Evolutionary conservation across 64 coral and sea anemone species (phyloP).

Genomic region (Pocillopora damicornis): DNA sequence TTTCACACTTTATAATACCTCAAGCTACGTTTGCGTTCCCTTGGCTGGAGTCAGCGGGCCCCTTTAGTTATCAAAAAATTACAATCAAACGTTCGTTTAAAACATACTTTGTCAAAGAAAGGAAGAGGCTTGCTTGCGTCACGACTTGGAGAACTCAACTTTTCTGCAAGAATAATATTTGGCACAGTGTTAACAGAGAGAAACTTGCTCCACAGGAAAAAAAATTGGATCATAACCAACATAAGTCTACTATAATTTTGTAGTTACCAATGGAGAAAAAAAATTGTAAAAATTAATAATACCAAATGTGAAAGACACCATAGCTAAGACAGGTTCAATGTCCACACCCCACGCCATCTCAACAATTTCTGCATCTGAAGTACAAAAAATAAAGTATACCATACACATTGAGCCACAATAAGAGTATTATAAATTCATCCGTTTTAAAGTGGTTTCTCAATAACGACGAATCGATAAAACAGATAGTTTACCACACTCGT

Average conservation of each 20-base stretch:
- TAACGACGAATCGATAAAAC: too few species aligned
- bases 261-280: background rate
- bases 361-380: conserved; percentile 67
- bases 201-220: background rate
- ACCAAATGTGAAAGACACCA: conserved; percentile 92
- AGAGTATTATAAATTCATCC: background rate
- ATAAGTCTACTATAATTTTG: background rate
- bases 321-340: conserved; percentile 78
- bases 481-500: too few species aligned
- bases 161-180: conserved; percentile 43
- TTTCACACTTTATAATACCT: too few species aligned
- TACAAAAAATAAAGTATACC: background rate
- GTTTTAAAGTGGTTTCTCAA: too few species aligned
- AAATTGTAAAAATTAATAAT: background rate
- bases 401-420: background rate
- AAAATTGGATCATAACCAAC: background rate
- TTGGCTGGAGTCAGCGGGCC: too few species aligned
- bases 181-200: background rate
- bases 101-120: conserved; percentile 90
- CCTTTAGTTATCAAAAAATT: background rate
- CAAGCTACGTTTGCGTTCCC: too few species aligned
- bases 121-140: conserved; percentile 94
- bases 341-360: conserved; percentile 97
- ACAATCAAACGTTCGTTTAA: background rate
- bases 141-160: conserved; percentile 84